phyloP scores from a whole-genome alignment of 2,797 vertebrate genomes.

The Forpus xanthops region DNA sequence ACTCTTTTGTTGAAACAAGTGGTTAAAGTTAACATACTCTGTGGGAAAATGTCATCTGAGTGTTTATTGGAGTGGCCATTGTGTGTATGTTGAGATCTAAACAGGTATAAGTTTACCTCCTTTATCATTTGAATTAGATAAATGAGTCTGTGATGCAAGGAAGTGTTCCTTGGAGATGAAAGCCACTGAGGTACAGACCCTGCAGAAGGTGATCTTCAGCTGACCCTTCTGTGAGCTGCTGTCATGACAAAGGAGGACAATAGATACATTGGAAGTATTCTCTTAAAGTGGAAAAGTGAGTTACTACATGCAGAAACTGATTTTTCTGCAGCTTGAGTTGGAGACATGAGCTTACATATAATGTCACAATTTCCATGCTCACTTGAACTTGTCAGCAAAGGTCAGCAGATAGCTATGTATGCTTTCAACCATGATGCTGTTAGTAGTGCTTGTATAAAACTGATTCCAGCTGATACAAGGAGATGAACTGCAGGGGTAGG shows the following conservation, averaged over 20 bases:
- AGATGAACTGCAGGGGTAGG: neutral
- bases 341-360: neutral
- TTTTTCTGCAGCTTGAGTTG: neutral
- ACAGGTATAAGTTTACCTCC: neutral
- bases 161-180: neutral
- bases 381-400: neutral
- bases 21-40: neutral
- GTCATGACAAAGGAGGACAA: neutral
- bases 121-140: neutral
- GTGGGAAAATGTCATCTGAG: neutral
- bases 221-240: neutral
- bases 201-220: neutral
- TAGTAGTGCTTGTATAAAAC: neutral
- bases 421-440: accelerated
- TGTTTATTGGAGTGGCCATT: neutral
- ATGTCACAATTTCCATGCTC: neutral
- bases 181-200: neutral
- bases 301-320: neutral
- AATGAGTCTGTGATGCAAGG: neutral
- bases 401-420: neutral
- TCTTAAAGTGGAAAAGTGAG: neutral
- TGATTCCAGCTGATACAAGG: neutral
- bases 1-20: neutral
- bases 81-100: neutral
- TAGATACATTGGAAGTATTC: neutral